A percentile compares a stretch with the other conserved stretches of the same genome.
Conservation (phyloP, 92 coral and sea anemone genomes). For the Epizoanthus stellaris region DNA sequence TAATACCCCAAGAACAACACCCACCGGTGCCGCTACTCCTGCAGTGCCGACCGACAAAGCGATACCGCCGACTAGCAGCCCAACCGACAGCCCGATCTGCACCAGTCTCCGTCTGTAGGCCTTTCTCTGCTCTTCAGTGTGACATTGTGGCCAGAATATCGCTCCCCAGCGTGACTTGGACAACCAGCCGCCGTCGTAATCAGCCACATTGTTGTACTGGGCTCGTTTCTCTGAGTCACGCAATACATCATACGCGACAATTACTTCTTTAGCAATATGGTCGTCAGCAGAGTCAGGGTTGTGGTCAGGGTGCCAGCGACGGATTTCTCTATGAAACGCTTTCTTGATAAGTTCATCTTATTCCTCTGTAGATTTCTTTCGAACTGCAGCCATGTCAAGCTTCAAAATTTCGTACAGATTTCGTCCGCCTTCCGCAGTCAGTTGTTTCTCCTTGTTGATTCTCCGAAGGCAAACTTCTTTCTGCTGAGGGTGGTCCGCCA, state of each 20-base stretch:
- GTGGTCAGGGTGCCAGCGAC: slow-evolving; percentile 68
- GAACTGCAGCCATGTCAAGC: slow-evolving; percentile 53
- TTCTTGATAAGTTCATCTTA: slow-evolving; percentile 28
- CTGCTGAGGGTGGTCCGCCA: slow-evolving; percentile 34
- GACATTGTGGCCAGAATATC: slow-evolving; percentile 60
- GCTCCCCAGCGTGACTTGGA: slow-evolving; percentile 38
- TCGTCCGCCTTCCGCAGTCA: slow-evolving; percentile 4
- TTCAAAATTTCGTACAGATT: slow-evolving; percentile 56
- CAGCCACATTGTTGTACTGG: slow-evolving; percentile 49
- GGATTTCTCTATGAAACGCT: slow-evolving; percentile 43
- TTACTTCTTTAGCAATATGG: slow-evolving; percentile 47
- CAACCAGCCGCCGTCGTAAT: slow-evolving; percentile 65
- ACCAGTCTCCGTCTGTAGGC: slow-evolving; percentile 25
- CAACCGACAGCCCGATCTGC: slow-evolving; percentile 20
- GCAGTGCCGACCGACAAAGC: slow-evolving; percentile 12
- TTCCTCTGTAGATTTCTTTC: slow-evolving; percentile 38
- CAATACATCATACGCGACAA: slow-evolving; percentile 45
- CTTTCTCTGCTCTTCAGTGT: slow-evolving; percentile 45
- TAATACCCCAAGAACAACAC: slow-evolving; percentile 2
- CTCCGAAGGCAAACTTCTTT: slow-evolving; percentile 53
- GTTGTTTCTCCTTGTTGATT: slow-evolving; percentile 43
- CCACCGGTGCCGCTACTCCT: slow-evolving; percentile 46
- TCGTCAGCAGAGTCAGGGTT: slow-evolving; percentile 39
- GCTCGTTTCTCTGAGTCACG: slow-evolving; percentile 47
- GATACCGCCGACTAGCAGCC: slow-evolving; percentile 28